Evolutionary conservation across 2,888 invertebrate genomes (phyloP).

Genomic region (Sinodicranocentrus sp.): DNA sequence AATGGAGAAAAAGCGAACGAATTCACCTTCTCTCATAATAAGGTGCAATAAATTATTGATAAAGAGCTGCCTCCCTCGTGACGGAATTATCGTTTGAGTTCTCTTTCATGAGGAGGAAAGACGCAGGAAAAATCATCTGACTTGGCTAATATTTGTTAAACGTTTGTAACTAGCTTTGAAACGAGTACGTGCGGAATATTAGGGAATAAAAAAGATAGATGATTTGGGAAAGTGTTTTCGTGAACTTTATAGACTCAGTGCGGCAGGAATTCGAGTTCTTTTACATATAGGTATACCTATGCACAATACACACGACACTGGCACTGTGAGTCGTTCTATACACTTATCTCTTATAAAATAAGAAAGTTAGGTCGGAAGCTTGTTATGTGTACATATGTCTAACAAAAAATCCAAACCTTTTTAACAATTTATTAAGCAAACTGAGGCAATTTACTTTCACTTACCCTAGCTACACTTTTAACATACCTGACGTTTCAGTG

Average conservation of each 20-base stretch:
- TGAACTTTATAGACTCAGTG: not conserved
- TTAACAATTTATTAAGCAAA: not conserved
- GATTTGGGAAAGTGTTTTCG: not conserved
- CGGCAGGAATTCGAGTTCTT: too few species aligned
- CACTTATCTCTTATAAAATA: not conserved
- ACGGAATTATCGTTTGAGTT: not conserved
- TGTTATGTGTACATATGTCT: not conserved
- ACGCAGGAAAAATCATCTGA: not conserved
- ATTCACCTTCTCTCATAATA: slow-evolving; percentile 3
- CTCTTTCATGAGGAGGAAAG: not conserved
- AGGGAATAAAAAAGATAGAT: not conserved
- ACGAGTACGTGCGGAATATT: too few species aligned
- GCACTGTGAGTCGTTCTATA: too few species aligned
- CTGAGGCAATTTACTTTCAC: not conserved
- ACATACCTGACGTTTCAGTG: slow-evolving; percentile 3
- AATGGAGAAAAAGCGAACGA: too few species aligned
- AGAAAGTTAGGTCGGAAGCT: too few species aligned
- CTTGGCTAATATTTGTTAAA: not conserved
- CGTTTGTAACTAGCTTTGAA: not conserved
- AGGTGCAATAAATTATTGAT: slow-evolving; percentile 14
- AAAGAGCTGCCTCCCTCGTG: not conserved
- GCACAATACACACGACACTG: not conserved
- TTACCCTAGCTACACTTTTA: not conserved
- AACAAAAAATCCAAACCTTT: not conserved
- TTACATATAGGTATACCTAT: too few species aligned